phyloP scores from a whole-genome alignment of 2,113 vertebrate genomes.

The Bos javanicus region DNA sequence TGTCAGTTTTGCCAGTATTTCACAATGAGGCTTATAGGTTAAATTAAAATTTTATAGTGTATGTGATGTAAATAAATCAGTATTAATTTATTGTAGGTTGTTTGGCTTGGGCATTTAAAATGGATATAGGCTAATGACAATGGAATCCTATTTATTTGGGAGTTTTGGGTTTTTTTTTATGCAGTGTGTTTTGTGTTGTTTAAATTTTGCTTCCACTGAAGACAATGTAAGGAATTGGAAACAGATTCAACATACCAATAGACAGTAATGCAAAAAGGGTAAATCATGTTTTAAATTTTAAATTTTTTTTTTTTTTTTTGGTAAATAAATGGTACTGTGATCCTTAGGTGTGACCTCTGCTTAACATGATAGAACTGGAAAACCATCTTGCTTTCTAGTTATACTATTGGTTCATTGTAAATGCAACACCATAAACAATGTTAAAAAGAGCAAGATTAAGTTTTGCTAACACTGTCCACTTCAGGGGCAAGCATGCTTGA shows the following conservation, averaged over 20 bases:
- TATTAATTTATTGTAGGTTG: too few species aligned
- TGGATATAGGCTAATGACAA: slow-evolving; percentile 39
- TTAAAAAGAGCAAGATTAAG: slow-evolving; percentile 52
- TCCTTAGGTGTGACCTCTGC: slow-evolving; percentile 77
- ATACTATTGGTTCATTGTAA: slow-evolving; percentile 78
- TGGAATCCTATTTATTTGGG: slow-evolving; percentile 58
- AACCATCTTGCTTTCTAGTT: slow-evolving; percentile 80
- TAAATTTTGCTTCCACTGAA: slow-evolving; percentile 73
- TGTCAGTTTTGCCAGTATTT: too few species aligned
- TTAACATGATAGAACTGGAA: slow-evolving; percentile 76
- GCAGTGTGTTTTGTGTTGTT: slow-evolving; percentile 58
- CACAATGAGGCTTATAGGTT: too few species aligned
- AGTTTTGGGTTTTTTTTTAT: background rate
- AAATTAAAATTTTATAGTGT: too few species aligned
- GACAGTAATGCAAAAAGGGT: slow-evolving; percentile 64
- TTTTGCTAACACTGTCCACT: slow-evolving; percentile 72
- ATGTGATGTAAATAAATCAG: too few species aligned
- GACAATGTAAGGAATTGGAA: slow-evolving; percentile 69
- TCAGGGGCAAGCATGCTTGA: slow-evolving; percentile 78
- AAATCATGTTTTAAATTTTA: slow-evolving; percentile 76
- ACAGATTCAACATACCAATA: slow-evolving; percentile 63
- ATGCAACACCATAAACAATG: slow-evolving; percentile 65
- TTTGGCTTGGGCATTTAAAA: background rate
- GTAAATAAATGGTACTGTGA: slow-evolving; percentile 80
- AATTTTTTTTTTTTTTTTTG: slow-evolving; percentile 58